Conservation (phyloP, 2,797 vertebrate species). For the Peromyscus attwateri region DNA sequence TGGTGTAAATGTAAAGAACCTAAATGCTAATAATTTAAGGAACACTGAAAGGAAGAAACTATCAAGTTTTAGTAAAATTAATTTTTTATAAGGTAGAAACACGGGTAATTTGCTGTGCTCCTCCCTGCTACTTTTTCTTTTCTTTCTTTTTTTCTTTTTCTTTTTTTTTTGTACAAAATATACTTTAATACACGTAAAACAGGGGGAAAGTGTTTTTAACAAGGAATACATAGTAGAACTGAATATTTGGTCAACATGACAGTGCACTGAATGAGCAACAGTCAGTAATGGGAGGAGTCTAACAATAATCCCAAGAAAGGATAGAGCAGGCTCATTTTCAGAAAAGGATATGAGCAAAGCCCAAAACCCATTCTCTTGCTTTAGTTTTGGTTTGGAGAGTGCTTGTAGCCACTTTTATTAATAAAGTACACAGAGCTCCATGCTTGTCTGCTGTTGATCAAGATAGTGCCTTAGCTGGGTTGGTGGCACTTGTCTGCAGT, state of each 20-base stretch:
- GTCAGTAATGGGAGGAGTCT: neutral
- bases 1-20: slow-evolving; percentile 35
- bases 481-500: neutral
- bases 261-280: neutral
- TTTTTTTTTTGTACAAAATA: neutral
- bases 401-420: neutral
- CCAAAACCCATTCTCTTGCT: neutral
- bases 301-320: slow-evolving; percentile 29
- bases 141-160: neutral
- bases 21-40: slow-evolving; percentile 42
- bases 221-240: neutral
- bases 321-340: neutral
- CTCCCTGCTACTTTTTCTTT: neutral
- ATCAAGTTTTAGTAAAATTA: neutral
- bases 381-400: neutral
- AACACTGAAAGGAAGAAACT: slow-evolving; percentile 8
- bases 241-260: neutral
- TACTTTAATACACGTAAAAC: slow-evolving; percentile 37
- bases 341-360: neutral
- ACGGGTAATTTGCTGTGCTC: neutral
- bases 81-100: slow-evolving; percentile 29
- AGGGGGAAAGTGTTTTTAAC: slow-evolving; percentile 6
- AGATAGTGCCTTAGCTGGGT: neutral
- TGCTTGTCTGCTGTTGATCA: neutral
- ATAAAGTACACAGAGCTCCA: slow-evolving; percentile 40